These are phyloP conservation scores for Podilymbus podiceps DNA, from an alignment of 2,113 vertebrate genomes.

Conservation along the genomic window DNA sequence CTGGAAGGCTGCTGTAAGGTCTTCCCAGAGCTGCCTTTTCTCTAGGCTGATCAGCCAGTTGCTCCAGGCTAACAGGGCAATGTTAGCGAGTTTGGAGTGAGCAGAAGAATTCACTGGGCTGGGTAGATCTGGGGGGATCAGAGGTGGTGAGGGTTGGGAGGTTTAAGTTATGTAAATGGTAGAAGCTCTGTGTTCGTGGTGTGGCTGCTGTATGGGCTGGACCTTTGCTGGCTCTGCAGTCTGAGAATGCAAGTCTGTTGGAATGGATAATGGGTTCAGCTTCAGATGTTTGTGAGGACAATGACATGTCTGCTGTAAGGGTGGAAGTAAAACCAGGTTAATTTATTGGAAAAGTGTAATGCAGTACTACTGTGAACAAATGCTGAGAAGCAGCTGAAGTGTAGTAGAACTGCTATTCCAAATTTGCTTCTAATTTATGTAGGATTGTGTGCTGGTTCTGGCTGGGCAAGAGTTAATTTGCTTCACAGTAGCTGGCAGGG, in stretches of 20 bases:
- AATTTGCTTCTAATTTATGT: neutral
- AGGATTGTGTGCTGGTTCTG: neutral
- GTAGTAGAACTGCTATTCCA: neutral
- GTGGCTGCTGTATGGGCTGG: neutral
- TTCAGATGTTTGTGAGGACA: accelerated
- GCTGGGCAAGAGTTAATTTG: too few species aligned
- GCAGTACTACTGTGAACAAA: neutral
- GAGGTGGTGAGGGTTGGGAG: neutral
- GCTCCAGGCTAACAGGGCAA: neutral
- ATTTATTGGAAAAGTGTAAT: neutral
- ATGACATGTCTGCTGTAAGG: neutral
- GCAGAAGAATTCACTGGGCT: neutral
- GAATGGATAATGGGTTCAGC: neutral
- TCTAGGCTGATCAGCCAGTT: accelerated
- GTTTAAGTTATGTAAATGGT: neutral
- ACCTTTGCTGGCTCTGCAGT: neutral
- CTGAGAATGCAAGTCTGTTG: accelerated
- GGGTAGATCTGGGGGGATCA: neutral
- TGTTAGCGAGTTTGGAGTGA: neutral
- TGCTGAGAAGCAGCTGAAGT: neutral
- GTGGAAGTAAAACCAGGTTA: neutral
- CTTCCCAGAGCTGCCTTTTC: neutral
- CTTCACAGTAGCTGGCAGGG: too few species aligned
- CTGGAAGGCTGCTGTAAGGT: neutral
- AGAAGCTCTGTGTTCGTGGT: neutral